Percentiles rank a stretch among this genome's conserved stretches.
Conservation (phyloP, 2,113 vertebrate species). For the Vidua macroura region DNA sequence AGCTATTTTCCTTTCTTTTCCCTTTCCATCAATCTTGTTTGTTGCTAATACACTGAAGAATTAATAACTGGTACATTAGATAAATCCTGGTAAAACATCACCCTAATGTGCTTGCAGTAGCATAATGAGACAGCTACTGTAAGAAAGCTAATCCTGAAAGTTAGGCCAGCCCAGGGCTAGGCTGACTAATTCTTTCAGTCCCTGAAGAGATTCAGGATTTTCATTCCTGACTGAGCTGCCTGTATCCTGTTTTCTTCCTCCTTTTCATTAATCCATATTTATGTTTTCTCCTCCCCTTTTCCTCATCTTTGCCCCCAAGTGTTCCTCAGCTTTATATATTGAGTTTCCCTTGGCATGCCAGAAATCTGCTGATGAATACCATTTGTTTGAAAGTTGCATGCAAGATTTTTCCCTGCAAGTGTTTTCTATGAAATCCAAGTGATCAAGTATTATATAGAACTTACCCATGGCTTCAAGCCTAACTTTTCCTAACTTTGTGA, state of each 20-base stretch:
- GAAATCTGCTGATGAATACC: slow-evolving; percentile 30
- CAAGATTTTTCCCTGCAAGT: neutral
- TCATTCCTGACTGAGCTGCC: neutral
- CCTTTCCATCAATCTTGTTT: neutral
- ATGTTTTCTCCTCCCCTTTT: neutral
- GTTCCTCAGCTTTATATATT: slow-evolving; percentile 14
- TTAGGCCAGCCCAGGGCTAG: neutral
- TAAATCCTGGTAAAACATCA: neutral
- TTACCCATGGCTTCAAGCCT: neutral
- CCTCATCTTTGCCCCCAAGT: neutral
- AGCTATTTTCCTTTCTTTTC: neutral
- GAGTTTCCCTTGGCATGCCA: slow-evolving; percentile 12
- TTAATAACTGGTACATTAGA: neutral
- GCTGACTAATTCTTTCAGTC: neutral
- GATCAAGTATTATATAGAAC: neutral
- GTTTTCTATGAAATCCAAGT: neutral
- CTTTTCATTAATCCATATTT: neutral
- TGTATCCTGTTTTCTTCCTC: neutral
- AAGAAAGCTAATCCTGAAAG: neutral
- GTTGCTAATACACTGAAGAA: neutral
- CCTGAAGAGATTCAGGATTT: neutral
- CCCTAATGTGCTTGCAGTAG: neutral
- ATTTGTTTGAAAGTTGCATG: slow-evolving; percentile 37
- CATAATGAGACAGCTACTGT: neutral
- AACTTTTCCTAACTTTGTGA: neutral